phyloP scores from a whole-genome alignment of 64 coral and sea anemone species.

The Montipora cactus region DNA sequence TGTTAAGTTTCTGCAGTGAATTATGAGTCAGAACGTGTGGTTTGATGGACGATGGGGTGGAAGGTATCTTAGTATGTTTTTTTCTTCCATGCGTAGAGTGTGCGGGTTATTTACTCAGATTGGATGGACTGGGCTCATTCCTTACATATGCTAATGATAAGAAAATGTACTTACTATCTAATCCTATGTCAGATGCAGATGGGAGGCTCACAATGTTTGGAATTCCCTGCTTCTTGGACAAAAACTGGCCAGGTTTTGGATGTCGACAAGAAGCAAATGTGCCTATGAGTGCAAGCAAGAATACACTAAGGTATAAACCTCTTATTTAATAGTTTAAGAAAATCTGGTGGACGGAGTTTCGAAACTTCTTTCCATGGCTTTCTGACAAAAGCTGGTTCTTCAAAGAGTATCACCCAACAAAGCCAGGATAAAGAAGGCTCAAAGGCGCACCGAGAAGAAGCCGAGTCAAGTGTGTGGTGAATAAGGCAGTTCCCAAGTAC shows the following conservation, averaged over 20 bases:
- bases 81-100: too few species aligned
- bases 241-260: constrained; percentile 33
- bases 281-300: neutral
- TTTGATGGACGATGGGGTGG: too few species aligned
- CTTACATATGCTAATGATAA: neutral
- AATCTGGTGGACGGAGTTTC: too few species aligned
- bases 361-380: too few species aligned
- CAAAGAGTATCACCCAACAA: neutral
- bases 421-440: neutral
- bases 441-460: neutral
- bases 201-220: neutral
- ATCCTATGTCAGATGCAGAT: neutral
- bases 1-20: too few species aligned
- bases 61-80: too few species aligned
- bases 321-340: too few species aligned
- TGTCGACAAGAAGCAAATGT: constrained; percentile 33
- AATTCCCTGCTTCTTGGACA: constrained; percentile 24
- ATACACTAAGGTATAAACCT: too few species aligned
- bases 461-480: neutral
- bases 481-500: too few species aligned
- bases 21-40: too few species aligned
- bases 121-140: neutral
- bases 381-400: neutral
- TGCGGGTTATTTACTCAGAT: too few species aligned
- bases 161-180: constrained; percentile 9